These are phyloP conservation scores for Capreolus pygargus DNA, from an alignment of 2,113 vertebrate genomes.

Conservation along the genomic window DNA sequence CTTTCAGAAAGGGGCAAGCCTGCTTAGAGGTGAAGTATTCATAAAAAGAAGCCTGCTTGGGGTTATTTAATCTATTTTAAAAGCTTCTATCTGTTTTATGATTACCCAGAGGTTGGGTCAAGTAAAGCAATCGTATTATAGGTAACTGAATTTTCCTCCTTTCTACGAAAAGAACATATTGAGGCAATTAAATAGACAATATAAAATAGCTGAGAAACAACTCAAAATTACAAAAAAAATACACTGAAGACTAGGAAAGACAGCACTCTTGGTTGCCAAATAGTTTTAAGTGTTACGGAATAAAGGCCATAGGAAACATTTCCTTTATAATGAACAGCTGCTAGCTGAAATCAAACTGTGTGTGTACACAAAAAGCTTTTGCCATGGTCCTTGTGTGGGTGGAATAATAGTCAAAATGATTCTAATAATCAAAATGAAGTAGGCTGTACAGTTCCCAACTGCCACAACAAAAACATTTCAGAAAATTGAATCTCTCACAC, in stretches of 20 bases:
- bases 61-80: neutral
- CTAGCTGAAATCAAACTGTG: neutral
- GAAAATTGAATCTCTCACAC: neutral
- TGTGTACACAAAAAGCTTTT: slow-evolving; percentile 38
- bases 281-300: slow-evolving; percentile 12
- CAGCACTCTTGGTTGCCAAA: slow-evolving; percentile 15
- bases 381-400: neutral
- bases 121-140: slow-evolving; percentile 15
- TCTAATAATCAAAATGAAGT: slow-evolving; percentile 66
- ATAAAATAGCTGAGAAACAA: slow-evolving; percentile 42
- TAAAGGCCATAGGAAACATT: neutral
- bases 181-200: slow-evolving; percentile 42
- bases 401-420: slow-evolving; percentile 43
- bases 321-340: slow-evolving; percentile 48
- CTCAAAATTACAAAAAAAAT: neutral
- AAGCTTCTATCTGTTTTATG: neutral
- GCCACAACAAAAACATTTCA: slow-evolving; percentile 21
- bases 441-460: slow-evolving; percentile 1
- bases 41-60: neutral
- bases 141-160: slow-evolving; percentile 6
- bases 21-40: neutral
- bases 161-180: slow-evolving; percentile 50
- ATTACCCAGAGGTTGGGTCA: neutral
- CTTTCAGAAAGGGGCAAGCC: neutral
- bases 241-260: neutral